phyloP scores from a whole-genome alignment of 2,888 invertebrate genomes.

The Abrostola tripartita region DNA sequence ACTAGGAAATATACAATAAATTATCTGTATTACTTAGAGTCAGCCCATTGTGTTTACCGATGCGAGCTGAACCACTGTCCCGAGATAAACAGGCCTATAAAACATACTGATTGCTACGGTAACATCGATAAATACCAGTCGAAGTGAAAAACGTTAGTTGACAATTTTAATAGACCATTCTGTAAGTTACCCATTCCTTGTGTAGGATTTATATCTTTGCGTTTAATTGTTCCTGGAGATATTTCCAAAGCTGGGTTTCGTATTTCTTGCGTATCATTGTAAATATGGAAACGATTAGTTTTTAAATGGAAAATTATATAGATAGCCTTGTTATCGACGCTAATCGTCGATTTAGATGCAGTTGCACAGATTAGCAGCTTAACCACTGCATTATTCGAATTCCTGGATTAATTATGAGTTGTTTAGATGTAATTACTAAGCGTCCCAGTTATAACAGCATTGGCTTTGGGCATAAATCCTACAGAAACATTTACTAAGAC shows the following conservation, averaged over 20 bases:
- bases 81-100: constrained; percentile 66
- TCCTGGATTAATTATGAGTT: constrained; percentile 12
- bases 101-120: constrained; percentile 64
- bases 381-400: constrained; percentile 21
- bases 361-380: constrained; percentile 7
- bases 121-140: constrained; percentile 68
- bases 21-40: constrained; percentile 70
- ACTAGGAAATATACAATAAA: constrained; percentile 68
- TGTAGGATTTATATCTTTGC: constrained; percentile 37
- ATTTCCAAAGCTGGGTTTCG: constrained; percentile 25
- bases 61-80: constrained; percentile 56
- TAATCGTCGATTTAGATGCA: constrained; percentile 23
- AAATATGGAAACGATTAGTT: constrained; percentile 30
- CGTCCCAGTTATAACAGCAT: constrained; percentile 17
- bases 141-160: constrained; percentile 64
- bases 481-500: constrained; percentile 34
- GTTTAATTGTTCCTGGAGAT: constrained; percentile 46
- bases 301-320: constrained; percentile 20
- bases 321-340: constrained; percentile 11
- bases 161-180: constrained; percentile 55
- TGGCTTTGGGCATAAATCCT: constrained; percentile 31
- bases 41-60: constrained; percentile 54
- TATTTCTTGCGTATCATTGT: constrained; percentile 8
- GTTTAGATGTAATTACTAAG: constrained; percentile 34
- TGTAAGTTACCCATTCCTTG: constrained; percentile 41